Conservation (phyloP, 1,140 invertebrate species). For the Apis laboriosa region DNA sequence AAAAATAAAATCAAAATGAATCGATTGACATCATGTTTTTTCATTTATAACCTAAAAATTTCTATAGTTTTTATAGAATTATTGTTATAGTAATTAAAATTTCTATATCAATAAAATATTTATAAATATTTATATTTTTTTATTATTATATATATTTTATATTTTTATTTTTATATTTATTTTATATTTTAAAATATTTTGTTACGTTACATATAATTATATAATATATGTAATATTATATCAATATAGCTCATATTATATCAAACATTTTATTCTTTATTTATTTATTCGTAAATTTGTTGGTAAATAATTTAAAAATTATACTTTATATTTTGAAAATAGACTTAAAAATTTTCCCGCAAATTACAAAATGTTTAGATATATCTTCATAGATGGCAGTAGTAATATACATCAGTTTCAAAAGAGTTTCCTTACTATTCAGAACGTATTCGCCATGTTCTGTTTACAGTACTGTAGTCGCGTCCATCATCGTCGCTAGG, state of each 20-base stretch:
- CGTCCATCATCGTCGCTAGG: constrained; percentile 43
- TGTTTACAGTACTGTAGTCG: constrained; percentile 62
- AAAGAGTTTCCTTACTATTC: background rate
- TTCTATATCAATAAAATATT: background rate
- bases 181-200: too few relatives aligned
- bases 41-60: background rate
- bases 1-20: constrained; percentile 72
- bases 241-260: too few relatives aligned
- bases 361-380: too few relatives aligned
- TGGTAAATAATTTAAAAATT: background rate
- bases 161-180: background rate
- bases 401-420: background rate
- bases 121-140: background rate
- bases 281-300: too few relatives aligned
- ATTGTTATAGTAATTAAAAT: background rate
- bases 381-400: background rate
- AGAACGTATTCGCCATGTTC: constrained; percentile 23
- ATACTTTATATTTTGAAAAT: background rate
- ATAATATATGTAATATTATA: too few relatives aligned
- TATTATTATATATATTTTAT: background rate
- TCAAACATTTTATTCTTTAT: too few relatives aligned
- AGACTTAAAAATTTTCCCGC: background rate
- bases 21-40: constrained; percentile 31
- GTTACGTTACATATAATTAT: too few relatives aligned
- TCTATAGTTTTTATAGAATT: too few relatives aligned